These are phyloP conservation scores for Gallinago undulata DNA, from an alignment of 2,113 vertebrate genomes.

Conservation along the genomic window DNA sequence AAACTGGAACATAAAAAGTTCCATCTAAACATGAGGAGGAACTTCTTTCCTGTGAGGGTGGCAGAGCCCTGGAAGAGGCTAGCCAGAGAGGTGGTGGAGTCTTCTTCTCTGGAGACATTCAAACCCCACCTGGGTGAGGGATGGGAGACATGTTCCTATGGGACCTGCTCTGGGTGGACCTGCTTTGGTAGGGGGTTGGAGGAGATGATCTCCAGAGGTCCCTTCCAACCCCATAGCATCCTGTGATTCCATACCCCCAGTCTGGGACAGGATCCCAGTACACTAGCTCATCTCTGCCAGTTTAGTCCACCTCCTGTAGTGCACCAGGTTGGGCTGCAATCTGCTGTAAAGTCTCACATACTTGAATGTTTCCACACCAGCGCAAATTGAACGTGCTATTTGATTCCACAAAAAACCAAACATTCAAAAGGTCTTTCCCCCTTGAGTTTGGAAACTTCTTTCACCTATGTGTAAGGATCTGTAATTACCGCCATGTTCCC, in stretches of 20 bases:
- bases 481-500: conserved; percentile 18
- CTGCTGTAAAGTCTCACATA: background rate
- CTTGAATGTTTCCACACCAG: background rate
- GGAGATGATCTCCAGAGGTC: no score
- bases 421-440: conserved; percentile 12
- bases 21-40: no score
- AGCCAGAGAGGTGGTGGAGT: no score
- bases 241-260: background rate
- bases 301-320: background rate
- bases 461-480: background rate
- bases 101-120: no score
- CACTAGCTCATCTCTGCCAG: background rate
- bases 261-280: background rate
- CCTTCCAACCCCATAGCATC: no score
- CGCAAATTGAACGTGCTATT: background rate
- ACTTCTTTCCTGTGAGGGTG: no score
- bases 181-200: no score
- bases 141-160: no score
- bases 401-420: background rate
- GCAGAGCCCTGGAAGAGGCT: no score
- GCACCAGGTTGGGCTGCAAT: background rate
- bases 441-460: background rate
- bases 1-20: no score
- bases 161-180: no score
- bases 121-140: no score